A percentile compares a stretch with the other conserved stretches of the same genome.
Evolutionary conservation across 2,888 invertebrate genomes (phyloP).

Genomic region (Sminthurides aquaticus): DNA sequence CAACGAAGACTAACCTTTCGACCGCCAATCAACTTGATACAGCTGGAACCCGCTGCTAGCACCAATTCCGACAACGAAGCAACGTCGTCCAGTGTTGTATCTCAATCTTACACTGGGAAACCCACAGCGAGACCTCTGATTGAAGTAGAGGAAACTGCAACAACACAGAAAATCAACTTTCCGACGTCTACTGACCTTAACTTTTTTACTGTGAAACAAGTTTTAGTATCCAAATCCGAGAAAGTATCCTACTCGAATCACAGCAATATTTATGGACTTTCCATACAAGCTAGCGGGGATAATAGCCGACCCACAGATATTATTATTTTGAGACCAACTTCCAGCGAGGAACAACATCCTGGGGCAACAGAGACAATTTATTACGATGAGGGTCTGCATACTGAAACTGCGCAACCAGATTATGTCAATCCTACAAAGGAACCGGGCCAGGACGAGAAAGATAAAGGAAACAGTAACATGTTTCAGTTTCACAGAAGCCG

Average conservation of each 20-base stretch:
- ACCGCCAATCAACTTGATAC: constrained; percentile 2
- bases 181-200: constrained; percentile 10
- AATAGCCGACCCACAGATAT: constrained; percentile 1
- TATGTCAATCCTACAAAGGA: background rate
- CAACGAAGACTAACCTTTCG: background rate
- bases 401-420: background rate
- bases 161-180: constrained; percentile 16
- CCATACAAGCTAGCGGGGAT: background rate
- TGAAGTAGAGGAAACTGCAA: background rate
- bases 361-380: constrained; percentile 17
- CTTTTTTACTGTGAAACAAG: constrained; percentile 21
- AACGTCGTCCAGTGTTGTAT: background rate
- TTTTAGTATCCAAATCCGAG: constrained; percentile 22
- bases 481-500: constrained; percentile 32
- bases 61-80: constrained; percentile 21
- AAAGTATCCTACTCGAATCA: constrained; percentile 23
- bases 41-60: background rate
- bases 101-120: background rate
- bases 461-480: constrained; percentile 9
- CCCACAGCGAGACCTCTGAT: background rate
- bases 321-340: background rate
- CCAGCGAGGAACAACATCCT: constrained; percentile 5
- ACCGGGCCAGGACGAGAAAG: background rate
- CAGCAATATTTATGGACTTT: constrained; percentile 21
- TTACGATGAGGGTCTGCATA: constrained; percentile 14